These are phyloP conservation scores for Hypanus sabinus DNA, from an alignment of 2,113 vertebrate genomes.

Conservation along the genomic window DNA sequence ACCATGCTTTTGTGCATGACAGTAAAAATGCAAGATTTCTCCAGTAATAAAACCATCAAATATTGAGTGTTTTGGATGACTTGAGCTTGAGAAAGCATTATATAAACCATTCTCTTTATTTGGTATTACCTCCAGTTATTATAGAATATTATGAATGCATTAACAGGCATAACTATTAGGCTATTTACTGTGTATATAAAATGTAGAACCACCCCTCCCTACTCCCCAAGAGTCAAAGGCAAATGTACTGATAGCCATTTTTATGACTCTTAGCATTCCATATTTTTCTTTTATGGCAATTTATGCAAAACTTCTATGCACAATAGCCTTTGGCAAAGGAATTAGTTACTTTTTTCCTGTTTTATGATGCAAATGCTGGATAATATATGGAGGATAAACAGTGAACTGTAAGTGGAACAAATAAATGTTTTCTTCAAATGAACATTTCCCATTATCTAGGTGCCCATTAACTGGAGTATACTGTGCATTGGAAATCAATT, in stretches of 20 bases:
- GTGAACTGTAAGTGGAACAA: not conserved
- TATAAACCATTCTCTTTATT: not conserved
- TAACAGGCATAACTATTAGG: not conserved
- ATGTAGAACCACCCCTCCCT: not conserved
- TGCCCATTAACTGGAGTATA: slow-evolving; percentile 36
- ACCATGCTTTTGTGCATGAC: too few relatives aligned
- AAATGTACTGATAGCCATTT: not conserved
- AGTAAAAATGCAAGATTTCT: too few relatives aligned
- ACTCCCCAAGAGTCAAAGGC: not conserved
- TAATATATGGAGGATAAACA: not conserved
- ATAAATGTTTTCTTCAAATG: slow-evolving; percentile 35
- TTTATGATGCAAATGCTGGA: not conserved
- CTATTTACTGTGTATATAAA: not conserved
- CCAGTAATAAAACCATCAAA: too few relatives aligned
- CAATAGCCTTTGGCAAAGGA: not conserved
- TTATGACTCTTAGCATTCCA: not conserved
- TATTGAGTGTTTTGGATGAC: not conserved
- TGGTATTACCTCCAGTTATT: not conserved
- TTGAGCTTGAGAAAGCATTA: not conserved
- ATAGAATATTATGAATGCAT: not conserved
- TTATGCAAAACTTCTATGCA: not conserved
- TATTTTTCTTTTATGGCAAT: not conserved
- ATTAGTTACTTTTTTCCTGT: not conserved
- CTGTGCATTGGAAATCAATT: slow-evolving; percentile 33
- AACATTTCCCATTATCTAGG: slow-evolving; percentile 35